phyloP scores from a whole-genome alignment of 2,888 invertebrate genomes.

The Diogma glabrata region DNA sequence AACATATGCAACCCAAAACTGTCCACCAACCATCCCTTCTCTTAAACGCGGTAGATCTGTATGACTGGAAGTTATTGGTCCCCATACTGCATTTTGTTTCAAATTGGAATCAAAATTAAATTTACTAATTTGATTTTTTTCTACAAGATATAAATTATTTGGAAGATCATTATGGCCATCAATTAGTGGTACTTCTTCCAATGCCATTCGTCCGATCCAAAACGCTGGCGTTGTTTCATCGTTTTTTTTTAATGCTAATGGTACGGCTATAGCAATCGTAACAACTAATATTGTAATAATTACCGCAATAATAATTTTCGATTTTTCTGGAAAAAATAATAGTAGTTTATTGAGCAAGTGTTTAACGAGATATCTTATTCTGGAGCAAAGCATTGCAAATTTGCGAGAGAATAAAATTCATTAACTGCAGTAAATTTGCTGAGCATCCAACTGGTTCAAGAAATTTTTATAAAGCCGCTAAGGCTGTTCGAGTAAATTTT shows the following conservation, averaged over 20 bases:
- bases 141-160: conserved; percentile 31
- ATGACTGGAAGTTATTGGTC: conserved; percentile 29
- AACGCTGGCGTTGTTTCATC: not conserved
- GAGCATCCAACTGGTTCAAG: too few relatives aligned
- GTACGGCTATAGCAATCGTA: not conserved
- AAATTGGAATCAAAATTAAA: conserved; percentile 36
- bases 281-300: not conserved
- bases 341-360: too few relatives aligned
- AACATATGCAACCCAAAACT: conserved; percentile 51
- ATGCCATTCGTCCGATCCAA: conserved; percentile 10
- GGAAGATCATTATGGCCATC: conserved; percentile 39
- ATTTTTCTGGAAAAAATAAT: not conserved
- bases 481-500: too few relatives aligned
- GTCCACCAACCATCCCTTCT: conserved; percentile 43
- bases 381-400: too few relatives aligned
- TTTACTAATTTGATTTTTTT: conserved; percentile 33
- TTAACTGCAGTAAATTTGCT: too few relatives aligned
- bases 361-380: too few relatives aligned
- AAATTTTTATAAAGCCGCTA: too few relatives aligned
- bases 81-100: conserved; percentile 33
- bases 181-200: conserved; percentile 15
- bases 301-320: conserved; percentile 1
- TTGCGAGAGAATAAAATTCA: too few relatives aligned
- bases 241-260: not conserved
- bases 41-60: conserved; percentile 43